Evolutionary conservation across 2,797 vertebrate genomes (phyloP).

Genomic region (Ceyx erithaca): DNA sequence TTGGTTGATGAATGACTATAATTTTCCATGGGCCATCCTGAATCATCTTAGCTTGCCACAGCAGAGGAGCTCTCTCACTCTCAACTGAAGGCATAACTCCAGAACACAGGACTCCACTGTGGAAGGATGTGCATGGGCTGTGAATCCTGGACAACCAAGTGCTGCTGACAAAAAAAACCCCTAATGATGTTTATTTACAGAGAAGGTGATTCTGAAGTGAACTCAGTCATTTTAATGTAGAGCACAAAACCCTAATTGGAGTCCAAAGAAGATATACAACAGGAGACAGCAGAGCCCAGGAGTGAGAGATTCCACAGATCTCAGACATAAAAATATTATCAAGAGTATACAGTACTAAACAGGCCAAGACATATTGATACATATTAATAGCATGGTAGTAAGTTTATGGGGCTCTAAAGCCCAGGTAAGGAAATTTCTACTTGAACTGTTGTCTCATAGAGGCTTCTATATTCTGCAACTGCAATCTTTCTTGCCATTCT

Average conservation of each 20-base stretch:
- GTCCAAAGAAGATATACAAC: not conserved
- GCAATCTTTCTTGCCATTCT: not conserved
- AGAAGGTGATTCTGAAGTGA: not conserved
- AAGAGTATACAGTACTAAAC: not conserved
- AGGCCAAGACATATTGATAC: not conserved
- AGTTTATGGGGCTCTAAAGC: not conserved
- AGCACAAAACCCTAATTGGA: not conserved
- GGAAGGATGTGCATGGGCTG: not conserved
- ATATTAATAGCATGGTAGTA: not conserved
- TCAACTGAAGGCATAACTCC: constrained; percentile 69
- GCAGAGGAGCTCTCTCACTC: constrained; percentile 39
- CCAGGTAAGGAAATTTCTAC: not conserved
- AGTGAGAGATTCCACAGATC: not conserved
- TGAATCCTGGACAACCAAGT: not conserved
- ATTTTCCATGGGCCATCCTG: constrained; percentile 65
- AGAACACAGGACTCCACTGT: not conserved
- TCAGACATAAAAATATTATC: not conserved
- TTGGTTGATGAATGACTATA: constrained; percentile 72
- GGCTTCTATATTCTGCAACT: not conserved
- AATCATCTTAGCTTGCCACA: constrained; percentile 62
- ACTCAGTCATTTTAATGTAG: not conserved
- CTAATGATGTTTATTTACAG: not conserved
- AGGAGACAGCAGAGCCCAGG: not conserved
- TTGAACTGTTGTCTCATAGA: not conserved
- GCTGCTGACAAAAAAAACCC: not conserved